Percentiles rank a stretch among this genome's conserved stretches.
Conservation (phyloP, 2,797 vertebrate species). For the Synanceia verrucosa region DNA sequence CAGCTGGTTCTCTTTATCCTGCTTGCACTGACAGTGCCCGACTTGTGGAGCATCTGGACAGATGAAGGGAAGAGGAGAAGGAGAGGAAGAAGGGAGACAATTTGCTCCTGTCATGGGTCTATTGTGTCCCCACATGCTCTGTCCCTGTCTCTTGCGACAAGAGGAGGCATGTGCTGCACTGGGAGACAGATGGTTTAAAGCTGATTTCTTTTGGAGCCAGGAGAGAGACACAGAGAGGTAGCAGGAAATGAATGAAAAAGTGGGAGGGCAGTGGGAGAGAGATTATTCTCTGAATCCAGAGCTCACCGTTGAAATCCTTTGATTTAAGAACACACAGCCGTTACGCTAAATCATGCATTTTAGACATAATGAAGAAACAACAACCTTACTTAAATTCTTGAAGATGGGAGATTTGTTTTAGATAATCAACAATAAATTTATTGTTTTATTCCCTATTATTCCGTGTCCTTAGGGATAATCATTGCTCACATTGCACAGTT, state of each 20-base stretch:
- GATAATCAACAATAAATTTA: neutral
- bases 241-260: constrained; percentile 46
- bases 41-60: constrained; percentile 49
- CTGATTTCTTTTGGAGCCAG: constrained; percentile 62
- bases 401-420: neutral
- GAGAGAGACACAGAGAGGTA: constrained; percentile 40
- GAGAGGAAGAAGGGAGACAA: constrained; percentile 18
- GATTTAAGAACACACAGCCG: constrained; percentile 37
- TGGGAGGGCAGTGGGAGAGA: constrained; percentile 43
- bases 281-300: constrained; percentile 44
- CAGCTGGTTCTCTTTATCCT: constrained; percentile 57
- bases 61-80: constrained; percentile 36
- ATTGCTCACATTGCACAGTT: neutral
- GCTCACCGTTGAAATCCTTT: constrained; percentile 29
- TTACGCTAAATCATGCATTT: constrained; percentile 13
- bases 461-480: neutral
- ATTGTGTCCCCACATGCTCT: constrained; percentile 52
- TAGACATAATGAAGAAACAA: constrained; percentile 1
- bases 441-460: neutral
- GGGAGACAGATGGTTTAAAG: constrained; percentile 76
- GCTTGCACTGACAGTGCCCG: constrained; percentile 22
- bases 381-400: neutral
- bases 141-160: constrained; percentile 47
- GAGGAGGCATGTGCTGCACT: constrained; percentile 57
- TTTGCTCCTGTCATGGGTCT: constrained; percentile 54